Evolutionary conservation across 1,140 invertebrate species (phyloP).

Genomic region (Coelopa frigida): DNA sequence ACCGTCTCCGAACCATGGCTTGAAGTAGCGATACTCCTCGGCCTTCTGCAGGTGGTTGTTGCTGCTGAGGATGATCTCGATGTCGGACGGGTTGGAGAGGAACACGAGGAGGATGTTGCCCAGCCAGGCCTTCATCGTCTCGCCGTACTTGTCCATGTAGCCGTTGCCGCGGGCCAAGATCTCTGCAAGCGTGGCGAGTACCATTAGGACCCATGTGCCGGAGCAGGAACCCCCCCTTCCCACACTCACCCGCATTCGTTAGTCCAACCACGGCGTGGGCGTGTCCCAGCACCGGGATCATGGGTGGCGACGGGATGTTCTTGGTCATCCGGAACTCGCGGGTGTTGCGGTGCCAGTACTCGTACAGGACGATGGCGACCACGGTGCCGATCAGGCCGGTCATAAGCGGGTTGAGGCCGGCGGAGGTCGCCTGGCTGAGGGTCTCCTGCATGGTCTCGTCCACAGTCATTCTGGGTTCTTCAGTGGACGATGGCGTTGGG

Average conservation of each 20-base stretch:
- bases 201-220: not conserved
- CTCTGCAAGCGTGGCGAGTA: conserved; percentile 33
- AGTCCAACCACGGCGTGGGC: conserved; percentile 48
- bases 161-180: conserved; percentile 44
- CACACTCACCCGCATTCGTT: conserved; percentile 46
- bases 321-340: conserved; percentile 44
- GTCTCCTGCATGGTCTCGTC: conserved; percentile 35
- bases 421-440: conserved; percentile 19
- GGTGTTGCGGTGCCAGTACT: conserved; percentile 34
- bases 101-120: conserved; percentile 59
- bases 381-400: conserved; percentile 28
- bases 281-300: conserved; percentile 55
- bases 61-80: conserved; percentile 63
- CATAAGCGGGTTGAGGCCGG: conserved; percentile 25
- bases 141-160: conserved; percentile 49
- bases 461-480: too few relatives aligned
- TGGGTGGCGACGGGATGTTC: conserved; percentile 47
- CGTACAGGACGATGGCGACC: conserved; percentile 26
- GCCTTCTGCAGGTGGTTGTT: conserved; percentile 76
- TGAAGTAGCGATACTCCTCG: conserved; percentile 71
- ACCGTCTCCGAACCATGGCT: conserved; percentile 85
- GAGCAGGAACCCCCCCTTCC: not conserved
- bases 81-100: conserved; percentile 57
- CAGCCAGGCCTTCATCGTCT: conserved; percentile 55
- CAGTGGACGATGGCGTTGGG: too few relatives aligned